phyloP scores from a whole-genome alignment of 2,888 invertebrate species.

The Patella caerulea region DNA sequence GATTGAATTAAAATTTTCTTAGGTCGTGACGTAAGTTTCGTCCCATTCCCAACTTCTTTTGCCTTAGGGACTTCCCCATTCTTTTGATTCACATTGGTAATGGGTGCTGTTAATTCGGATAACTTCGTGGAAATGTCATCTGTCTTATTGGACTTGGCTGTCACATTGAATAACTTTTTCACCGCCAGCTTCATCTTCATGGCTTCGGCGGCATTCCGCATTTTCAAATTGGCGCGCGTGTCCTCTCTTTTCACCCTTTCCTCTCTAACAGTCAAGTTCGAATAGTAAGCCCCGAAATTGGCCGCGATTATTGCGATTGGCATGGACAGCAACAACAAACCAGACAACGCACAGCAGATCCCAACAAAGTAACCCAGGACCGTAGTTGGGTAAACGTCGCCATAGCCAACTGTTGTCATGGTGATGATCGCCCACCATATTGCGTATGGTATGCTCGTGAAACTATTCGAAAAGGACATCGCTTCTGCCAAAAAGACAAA shows the following conservation, averaged over 20 bases:
- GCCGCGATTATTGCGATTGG: slow-evolving; percentile 61
- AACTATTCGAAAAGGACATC: slow-evolving; percentile 34
- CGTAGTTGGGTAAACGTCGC: slow-evolving; percentile 50
- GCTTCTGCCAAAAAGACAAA: slow-evolving; percentile 54
- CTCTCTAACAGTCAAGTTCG: slow-evolving; percentile 31
- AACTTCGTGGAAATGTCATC: too few species aligned
- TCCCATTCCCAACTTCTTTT: too few species aligned
- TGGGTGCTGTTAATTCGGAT: too few species aligned
- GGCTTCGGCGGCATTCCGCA: neutral
- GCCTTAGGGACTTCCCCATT: too few species aligned
- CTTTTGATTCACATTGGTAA: too few species aligned
- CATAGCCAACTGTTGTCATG: slow-evolving; percentile 61
- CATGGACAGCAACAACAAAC: slow-evolving; percentile 52
- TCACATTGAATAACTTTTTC: neutral
- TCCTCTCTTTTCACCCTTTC: slow-evolving; percentile 19
- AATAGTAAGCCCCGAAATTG: slow-evolving; percentile 52
- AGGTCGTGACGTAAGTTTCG: too few species aligned
- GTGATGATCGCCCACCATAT: slow-evolving; percentile 59
- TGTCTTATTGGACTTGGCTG: neutral
- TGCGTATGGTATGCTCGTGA: slow-evolving; percentile 40
- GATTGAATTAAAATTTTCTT: too few species aligned
- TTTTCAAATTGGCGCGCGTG: neutral
- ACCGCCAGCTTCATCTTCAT: neutral
- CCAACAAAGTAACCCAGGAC: slow-evolving; percentile 52
- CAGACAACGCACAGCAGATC: slow-evolving; percentile 52